A percentile compares a stretch with the other conserved stretches of the same genome.
Evolutionary conservation across 2,113 vertebrate genomes (phyloP).

Genomic region (Microtus ochrogaster): DNA sequence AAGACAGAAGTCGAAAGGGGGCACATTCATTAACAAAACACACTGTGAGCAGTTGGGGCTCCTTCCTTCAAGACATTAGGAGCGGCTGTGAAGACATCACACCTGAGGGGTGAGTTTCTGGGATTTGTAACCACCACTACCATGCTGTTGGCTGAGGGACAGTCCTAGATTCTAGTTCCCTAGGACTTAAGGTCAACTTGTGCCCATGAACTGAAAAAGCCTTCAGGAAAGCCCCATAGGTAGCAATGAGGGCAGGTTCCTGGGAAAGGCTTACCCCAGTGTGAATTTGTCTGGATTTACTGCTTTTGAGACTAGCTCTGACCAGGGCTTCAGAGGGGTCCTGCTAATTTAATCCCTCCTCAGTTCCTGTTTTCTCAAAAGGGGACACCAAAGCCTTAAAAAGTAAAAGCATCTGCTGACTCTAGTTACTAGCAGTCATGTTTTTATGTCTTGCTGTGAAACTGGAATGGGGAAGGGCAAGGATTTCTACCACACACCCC

Average conservation of each 20-base stretch:
- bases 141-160: not conserved
- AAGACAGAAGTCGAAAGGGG: not conserved
- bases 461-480: not conserved
- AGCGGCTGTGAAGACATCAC: too few relatives aligned
- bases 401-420: not conserved
- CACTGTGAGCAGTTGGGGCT: fast-evolving
- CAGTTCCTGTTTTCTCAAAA: not conserved
- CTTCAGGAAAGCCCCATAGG: not conserved
- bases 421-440: not conserved
- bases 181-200: not conserved
- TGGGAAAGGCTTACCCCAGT: not conserved
- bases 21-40: not conserved
- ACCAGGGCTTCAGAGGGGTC: not conserved
- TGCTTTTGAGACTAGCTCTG: not conserved
- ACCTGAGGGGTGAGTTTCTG: not conserved
- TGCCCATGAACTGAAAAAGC: not conserved
- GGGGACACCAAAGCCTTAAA: not conserved
- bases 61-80: not conserved
- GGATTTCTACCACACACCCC: not conserved
- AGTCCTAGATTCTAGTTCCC: not conserved
- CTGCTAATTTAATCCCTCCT: not conserved
- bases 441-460: not conserved
- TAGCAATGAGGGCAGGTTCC: not conserved
- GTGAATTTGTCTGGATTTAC: not conserved
- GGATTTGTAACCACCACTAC: not conserved